Conservation (phyloP, 2,797 vertebrate species). For the Cyclura pinguis region DNA sequence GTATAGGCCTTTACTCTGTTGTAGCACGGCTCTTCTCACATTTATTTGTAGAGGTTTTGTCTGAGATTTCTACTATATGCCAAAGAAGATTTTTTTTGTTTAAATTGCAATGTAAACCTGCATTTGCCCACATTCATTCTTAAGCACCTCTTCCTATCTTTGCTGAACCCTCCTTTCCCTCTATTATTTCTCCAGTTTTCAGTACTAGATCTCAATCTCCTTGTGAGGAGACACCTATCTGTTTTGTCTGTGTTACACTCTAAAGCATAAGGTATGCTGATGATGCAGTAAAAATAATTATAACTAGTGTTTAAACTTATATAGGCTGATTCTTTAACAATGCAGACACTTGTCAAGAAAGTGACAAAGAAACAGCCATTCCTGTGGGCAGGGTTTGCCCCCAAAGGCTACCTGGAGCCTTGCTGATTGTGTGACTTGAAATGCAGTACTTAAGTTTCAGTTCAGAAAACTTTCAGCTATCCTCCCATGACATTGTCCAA, state of each 20-base stretch:
- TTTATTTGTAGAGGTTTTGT: not conserved
- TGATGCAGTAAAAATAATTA: not conserved
- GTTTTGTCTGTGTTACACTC: not conserved
- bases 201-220: not conserved
- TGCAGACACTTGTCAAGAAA: not conserved
- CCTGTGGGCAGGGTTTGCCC: not conserved
- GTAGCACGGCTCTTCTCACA: not conserved
- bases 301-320: not conserved
- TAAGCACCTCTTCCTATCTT: not conserved
- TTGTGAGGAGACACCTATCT: not conserved
- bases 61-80: not conserved
- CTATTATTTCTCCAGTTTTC: not conserved
- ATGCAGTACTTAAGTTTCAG: not conserved
- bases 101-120: not conserved
- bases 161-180: not conserved
- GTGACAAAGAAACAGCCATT: not conserved
- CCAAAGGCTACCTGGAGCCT: not conserved
- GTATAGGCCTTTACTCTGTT: too few relatives aligned
- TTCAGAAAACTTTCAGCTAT: not conserved
- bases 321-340: not conserved
- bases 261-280: not conserved
- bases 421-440: not conserved
- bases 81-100: not conserved
- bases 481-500: not conserved
- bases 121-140: not conserved